These are phyloP conservation scores for Porites lutea DNA, from an alignment of 64 coral and sea anemone species.

Conservation along the genomic window DNA sequence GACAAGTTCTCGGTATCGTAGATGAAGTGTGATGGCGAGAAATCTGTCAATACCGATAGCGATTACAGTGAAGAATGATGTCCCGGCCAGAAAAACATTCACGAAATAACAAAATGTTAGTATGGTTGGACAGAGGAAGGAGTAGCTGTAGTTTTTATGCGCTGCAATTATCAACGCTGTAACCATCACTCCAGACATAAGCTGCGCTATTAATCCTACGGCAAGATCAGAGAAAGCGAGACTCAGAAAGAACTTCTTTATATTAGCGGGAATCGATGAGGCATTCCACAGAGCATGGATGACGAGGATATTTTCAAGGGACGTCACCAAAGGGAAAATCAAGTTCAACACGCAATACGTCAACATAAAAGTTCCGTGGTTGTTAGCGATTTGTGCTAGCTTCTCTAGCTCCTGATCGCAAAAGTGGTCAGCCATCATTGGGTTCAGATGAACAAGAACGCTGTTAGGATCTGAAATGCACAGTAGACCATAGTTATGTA, in stretches of 20 bases:
- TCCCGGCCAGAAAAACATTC: neutral
- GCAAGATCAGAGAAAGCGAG: constrained; percentile 50
- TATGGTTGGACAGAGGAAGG: neutral
- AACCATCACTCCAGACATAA: neutral
- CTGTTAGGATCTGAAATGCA: no score
- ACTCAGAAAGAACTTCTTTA: constrained; percentile 19
- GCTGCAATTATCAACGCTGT: neutral
- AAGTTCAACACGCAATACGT: neutral
- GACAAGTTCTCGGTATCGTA: constrained; percentile 53
- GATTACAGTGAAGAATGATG: constrained; percentile 26
- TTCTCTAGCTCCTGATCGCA: neutral
- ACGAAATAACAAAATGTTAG: constrained; percentile 2
- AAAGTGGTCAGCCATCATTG: neutral
- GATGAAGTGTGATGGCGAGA: constrained; percentile 33
- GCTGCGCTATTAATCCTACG: constrained; percentile 3
- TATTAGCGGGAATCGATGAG: neutral
- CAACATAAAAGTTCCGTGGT: neutral
- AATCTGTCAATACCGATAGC: constrained; percentile 46
- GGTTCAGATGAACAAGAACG: no score
- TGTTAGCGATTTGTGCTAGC: neutral
- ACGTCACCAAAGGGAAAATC: neutral
- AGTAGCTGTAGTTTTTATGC: neutral
- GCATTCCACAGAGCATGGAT: neutral
- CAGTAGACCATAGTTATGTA: no score
- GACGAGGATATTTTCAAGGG: constrained; percentile 9